These are phyloP conservation scores for Pogonomyrmex californicus DNA, from an alignment of 1,140 invertebrate species.

Conservation along the genomic window DNA sequence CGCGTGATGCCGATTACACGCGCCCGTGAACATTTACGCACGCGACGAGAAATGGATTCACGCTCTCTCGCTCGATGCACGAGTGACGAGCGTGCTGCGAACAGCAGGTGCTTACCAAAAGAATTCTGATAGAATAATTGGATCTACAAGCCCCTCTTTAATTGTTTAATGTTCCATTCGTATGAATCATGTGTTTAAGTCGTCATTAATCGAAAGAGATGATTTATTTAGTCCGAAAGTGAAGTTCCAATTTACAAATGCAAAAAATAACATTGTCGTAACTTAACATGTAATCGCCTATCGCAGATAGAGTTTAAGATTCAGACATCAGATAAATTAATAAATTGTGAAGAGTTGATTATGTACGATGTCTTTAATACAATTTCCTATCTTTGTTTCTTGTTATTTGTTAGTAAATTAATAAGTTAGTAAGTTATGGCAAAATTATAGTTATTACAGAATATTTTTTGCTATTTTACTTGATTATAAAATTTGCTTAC, in stretches of 20 bases:
- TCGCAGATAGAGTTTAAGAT: background rate
- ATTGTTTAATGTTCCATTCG: conserved; percentile 23
- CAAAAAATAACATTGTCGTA: no score
- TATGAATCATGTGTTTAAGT: background rate
- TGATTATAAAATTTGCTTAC: background rate
- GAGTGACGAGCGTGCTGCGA: conserved; percentile 29
- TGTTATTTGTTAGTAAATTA: background rate
- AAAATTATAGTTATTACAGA: background rate
- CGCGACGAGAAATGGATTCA: conserved; percentile 63
- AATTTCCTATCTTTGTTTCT: background rate
- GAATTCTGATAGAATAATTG: conserved; percentile 66
- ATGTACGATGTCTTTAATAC: background rate
- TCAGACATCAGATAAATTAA: background rate
- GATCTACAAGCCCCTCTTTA: conserved; percentile 6
- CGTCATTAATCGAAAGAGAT: background rate
- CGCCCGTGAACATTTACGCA: conserved; percentile 73
- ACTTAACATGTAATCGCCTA: background rate
- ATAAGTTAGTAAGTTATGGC: background rate
- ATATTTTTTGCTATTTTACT: background rate
- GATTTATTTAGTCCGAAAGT: background rate
- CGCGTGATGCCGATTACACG: conserved; percentile 76
- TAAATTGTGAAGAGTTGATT: background rate
- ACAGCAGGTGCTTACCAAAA: conserved; percentile 73
- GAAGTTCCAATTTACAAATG: no score
- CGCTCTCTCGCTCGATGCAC: background rate